Conservation (phyloP, 2,888 invertebrate genomes). For the Sussaba pulchella region DNA sequence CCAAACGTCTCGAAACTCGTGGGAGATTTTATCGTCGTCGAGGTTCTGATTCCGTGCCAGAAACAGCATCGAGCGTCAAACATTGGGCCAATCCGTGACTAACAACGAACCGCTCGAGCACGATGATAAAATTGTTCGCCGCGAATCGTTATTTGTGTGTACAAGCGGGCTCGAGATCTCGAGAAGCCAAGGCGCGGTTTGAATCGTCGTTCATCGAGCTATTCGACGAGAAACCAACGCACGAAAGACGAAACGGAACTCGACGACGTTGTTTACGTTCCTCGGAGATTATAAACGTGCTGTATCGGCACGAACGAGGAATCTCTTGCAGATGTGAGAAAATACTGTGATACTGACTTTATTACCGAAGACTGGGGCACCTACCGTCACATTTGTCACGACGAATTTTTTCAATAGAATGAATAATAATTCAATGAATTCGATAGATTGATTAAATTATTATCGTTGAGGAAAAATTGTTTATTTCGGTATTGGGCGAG, state of each 20-base stretch:
- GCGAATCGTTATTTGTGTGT: slow-evolving; percentile 16
- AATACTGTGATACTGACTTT: slow-evolving; percentile 5
- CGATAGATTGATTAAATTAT: no score
- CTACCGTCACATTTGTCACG: neutral
- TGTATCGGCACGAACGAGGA: neutral
- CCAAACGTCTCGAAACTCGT: slow-evolving; percentile 32
- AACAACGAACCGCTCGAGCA: neutral
- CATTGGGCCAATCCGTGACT: neutral
- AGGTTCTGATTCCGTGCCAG: slow-evolving; percentile 27
- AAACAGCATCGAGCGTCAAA: slow-evolving; percentile 2
- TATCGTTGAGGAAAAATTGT: no score
- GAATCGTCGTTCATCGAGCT: slow-evolving; percentile 22
- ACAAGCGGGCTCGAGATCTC: neutral
- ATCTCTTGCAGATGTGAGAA: neutral
- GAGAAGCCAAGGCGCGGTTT: slow-evolving; percentile 1
- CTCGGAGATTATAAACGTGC: slow-evolving; percentile 32
- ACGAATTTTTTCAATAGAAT: no score
- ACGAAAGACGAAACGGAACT: slow-evolving; percentile 10
- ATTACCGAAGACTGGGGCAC: neutral
- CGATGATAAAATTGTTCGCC: slow-evolving; percentile 47
- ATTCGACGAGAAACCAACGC: slow-evolving; percentile 11
- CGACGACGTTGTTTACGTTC: slow-evolving; percentile 47
- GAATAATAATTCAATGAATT: no score
- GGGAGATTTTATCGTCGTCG: slow-evolving; percentile 42
- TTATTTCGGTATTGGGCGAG: no score